Percentiles rank a stretch among this genome's conserved stretches.
Conservation (phyloP, 2,888 invertebrate genomes). For the Diaperis boleti region DNA sequence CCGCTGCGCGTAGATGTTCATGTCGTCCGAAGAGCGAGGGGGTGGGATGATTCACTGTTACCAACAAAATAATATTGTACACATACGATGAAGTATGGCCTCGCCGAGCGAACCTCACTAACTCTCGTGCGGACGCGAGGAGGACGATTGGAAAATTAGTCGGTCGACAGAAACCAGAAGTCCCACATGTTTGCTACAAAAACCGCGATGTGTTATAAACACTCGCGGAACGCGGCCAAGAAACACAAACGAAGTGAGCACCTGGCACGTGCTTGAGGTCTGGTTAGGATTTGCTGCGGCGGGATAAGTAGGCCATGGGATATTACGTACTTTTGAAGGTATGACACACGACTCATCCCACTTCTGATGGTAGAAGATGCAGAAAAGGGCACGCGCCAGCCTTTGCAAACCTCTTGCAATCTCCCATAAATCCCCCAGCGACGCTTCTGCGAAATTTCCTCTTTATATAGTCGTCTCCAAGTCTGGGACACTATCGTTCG, state of each 20-base stretch:
- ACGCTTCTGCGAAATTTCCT: conserved; percentile 38
- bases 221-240: conserved; percentile 19
- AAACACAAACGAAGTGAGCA: conserved; percentile 26
- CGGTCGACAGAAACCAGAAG: conserved; percentile 5
- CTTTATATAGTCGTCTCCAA: conserved; percentile 51
- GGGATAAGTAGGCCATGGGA: too few species aligned
- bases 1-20: conserved; percentile 62
- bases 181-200: conserved; percentile 5
- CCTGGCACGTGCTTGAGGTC: conserved; percentile 22
- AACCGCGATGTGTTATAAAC: conserved; percentile 17
- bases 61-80: conserved; percentile 61
- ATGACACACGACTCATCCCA: too few species aligned
- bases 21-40: conserved; percentile 45
- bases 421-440: conserved; percentile 30
- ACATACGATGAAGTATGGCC: conserved; percentile 55
- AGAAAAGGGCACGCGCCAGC: conserved; percentile 33
- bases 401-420: conserved; percentile 6
- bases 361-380: too few species aligned
- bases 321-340: too few species aligned
- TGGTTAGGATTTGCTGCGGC: conserved; percentile 19
- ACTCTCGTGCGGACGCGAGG: too few species aligned
- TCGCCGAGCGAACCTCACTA: too few species aligned
- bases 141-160: conserved; percentile 37
- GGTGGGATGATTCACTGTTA: conserved; percentile 60
- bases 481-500: conserved; percentile 45